Conservation (phyloP, 1,140 invertebrate species). For the Grapholita molesta region DNA sequence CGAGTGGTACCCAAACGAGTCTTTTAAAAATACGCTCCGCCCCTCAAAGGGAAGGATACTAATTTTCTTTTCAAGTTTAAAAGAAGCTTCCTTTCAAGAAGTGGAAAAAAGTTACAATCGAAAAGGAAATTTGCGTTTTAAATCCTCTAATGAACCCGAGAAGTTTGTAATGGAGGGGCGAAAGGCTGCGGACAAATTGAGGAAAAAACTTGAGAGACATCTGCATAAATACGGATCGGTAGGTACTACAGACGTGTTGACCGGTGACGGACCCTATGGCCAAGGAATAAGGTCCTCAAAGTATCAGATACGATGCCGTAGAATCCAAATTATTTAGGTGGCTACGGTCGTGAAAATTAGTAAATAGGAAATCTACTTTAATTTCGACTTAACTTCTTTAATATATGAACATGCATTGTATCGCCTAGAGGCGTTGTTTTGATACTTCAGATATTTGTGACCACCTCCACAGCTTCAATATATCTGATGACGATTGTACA, state of each 20-base stretch:
- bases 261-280: background rate
- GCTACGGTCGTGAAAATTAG: background rate
- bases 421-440: too few relatives aligned
- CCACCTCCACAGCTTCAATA: too few relatives aligned
- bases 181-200: slow-evolving; percentile 71
- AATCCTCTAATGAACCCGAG: slow-evolving; percentile 77
- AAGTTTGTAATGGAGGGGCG: slow-evolving; percentile 76
- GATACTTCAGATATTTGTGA: too few relatives aligned
- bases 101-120: slow-evolving; percentile 78
- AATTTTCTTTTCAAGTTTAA: slow-evolving; percentile 72
- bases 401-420: too few relatives aligned
- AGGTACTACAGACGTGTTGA: background rate
- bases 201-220: slow-evolving; percentile 50
- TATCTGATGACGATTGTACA: too few relatives aligned
- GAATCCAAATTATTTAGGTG: background rate
- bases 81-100: slow-evolving; percentile 74
- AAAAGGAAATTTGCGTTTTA: slow-evolving; percentile 78
- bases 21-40: slow-evolving; percentile 64
- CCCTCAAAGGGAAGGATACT: slow-evolving; percentile 74
- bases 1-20: slow-evolving; percentile 59
- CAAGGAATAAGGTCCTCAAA: background rate
- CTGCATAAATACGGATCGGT: slow-evolving; percentile 2
- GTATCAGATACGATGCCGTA: background rate
- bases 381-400: background rate
- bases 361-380: background rate